Conservation (phyloP, 2,797 vertebrate genomes). For the Molossus alvarezi region DNA sequence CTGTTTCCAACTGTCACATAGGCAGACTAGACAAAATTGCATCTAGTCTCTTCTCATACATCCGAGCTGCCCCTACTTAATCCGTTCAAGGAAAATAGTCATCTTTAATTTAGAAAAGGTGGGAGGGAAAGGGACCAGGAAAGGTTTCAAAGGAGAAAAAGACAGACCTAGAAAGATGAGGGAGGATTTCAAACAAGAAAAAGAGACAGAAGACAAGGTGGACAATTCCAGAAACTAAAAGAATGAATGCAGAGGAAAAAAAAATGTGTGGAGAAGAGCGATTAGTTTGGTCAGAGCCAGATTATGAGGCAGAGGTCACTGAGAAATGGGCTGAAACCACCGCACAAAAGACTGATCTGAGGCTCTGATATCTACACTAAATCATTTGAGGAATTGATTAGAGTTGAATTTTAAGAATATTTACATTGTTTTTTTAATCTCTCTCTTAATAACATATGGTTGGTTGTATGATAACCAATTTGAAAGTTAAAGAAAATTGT, state of each 20-base stretch:
- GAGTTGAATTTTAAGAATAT: background rate
- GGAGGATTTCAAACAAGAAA: background rate
- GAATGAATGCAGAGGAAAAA: background rate
- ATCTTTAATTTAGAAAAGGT: background rate
- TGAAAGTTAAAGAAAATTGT: background rate
- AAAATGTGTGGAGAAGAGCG: background rate
- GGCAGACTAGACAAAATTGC: background rate
- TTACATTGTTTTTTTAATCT: background rate
- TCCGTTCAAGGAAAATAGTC: background rate
- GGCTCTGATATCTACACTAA: background rate
- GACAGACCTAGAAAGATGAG: background rate
- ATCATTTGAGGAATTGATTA: background rate
- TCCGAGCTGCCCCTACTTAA: background rate
- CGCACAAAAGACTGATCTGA: background rate
- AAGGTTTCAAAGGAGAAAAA: background rate
- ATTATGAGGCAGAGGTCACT: background rate
- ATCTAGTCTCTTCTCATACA: background rate
- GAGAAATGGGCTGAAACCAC: background rate
- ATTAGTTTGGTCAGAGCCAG: background rate
- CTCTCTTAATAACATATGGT: constrained; percentile 31
- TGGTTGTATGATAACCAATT: background rate
- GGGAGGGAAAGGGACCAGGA: background rate
- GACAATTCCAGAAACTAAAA: background rate
- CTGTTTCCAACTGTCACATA: background rate
- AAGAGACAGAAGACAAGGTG: background rate